Conservation (phyloP, 2,797 vertebrate genomes). For the Tiaroga cobitis region DNA sequence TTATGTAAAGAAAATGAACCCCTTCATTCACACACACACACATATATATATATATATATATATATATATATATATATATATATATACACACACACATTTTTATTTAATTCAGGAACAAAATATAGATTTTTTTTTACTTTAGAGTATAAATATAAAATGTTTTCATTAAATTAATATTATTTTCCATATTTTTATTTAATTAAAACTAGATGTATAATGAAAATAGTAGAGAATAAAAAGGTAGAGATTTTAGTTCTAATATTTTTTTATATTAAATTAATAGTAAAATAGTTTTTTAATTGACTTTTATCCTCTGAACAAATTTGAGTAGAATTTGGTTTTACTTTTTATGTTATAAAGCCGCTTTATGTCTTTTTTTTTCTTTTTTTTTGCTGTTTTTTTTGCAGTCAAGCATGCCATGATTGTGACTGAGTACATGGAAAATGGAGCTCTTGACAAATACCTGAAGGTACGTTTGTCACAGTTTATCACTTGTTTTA, state of each 20-base stretch:
- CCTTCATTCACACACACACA: too few relatives aligned
- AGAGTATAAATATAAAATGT: neutral
- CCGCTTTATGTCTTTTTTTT: neutral
- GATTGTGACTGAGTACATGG: slow-evolving; percentile 98
- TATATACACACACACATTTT: neutral
- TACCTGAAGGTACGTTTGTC: slow-evolving; percentile 85
- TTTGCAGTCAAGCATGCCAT: slow-evolving; percentile 92
- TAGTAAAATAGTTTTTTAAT: neutral
- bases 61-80: neutral
- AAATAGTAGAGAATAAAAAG: neutral
- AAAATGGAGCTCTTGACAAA: slow-evolving; percentile 93
- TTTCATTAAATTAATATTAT: neutral
- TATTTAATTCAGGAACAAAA: neutral
- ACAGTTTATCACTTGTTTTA: neutral
- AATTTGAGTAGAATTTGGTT: neutral
- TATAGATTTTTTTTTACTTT: neutral
- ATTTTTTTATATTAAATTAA: neutral
- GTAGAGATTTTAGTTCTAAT: neutral
- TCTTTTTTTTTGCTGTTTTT: slow-evolving; percentile 5
- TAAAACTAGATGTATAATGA: neutral
- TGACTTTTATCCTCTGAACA: neutral
- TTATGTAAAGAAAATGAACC: neutral
- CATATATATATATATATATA: neutral
- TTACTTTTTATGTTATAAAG: neutral
- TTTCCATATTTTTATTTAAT: neutral